Conservation (phyloP, 2,888 invertebrate species). For the Dexiosoma caninum region DNA sequence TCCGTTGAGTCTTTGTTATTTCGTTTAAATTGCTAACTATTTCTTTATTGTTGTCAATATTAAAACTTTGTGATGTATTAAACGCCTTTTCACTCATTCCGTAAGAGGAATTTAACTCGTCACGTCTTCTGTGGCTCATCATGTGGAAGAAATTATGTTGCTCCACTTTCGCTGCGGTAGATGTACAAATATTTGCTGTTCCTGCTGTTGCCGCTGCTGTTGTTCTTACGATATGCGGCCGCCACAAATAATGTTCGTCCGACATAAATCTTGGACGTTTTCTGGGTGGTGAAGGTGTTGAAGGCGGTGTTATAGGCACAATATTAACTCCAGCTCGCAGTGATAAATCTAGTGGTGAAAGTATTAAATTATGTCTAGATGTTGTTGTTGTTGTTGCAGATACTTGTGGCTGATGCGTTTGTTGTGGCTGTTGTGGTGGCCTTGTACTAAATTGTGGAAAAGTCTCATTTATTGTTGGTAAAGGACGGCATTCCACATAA, state of each 20-base stretch:
- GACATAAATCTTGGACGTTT: constrained; percentile 75
- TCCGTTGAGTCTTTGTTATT: constrained; percentile 72
- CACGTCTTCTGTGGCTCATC: constrained; percentile 61
- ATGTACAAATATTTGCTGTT: not conserved
- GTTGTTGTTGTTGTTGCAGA: constrained; percentile 42
- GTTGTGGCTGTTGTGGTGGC: constrained; percentile 50
- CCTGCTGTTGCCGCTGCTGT: constrained; percentile 41
- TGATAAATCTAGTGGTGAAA: constrained; percentile 77
- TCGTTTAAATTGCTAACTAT: constrained; percentile 68
- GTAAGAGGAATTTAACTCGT: constrained; percentile 38
- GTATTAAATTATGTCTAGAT: constrained; percentile 62
- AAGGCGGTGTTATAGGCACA: constrained; percentile 77
- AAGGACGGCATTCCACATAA: constrained; percentile 72
- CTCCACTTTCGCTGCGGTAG: constrained; percentile 42
- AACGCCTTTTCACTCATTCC: constrained; percentile 18
- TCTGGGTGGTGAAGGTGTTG: constrained; percentile 77
- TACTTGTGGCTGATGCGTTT: constrained; percentile 25
- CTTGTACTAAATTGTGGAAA: constrained; percentile 75
- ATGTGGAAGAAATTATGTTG: constrained; percentile 46
- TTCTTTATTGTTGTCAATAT: constrained; percentile 43
- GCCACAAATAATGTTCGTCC: constrained; percentile 74
- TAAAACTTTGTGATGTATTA: constrained; percentile 41
- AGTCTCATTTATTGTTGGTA: constrained; percentile 76
- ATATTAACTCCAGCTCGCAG: constrained; percentile 72
- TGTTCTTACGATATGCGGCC: constrained; percentile 71